phyloP scores from a whole-genome alignment of 2,797 vertebrate genomes.

The Propithecus perrieri region DNA sequence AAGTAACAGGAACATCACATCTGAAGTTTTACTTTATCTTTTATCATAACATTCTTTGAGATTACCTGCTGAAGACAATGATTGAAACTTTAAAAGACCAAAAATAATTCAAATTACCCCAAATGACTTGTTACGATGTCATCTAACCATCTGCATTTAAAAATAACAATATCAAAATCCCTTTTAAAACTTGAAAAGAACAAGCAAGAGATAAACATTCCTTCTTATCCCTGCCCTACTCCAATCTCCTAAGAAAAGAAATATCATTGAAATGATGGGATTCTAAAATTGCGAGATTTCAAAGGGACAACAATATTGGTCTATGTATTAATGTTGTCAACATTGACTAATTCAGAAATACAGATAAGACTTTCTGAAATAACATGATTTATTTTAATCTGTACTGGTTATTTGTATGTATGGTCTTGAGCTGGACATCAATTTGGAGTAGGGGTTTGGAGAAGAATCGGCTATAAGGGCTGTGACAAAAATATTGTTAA shows the following conservation, averaged over 20 bases:
- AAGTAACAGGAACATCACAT: slow-evolving; percentile 7
- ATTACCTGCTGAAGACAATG: slow-evolving; percentile 17
- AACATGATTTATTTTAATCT: background rate
- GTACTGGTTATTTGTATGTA: background rate
- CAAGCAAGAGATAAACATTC: background rate
- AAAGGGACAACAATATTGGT: background rate
- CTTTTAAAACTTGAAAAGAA: slow-evolving; percentile 49
- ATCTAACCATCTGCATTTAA: background rate
- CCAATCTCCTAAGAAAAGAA: background rate
- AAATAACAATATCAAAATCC: slow-evolving; percentile 29
- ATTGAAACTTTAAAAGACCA: slow-evolving; percentile 34
- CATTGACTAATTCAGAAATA: background rate
- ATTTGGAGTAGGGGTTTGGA: background rate
- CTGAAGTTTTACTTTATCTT: slow-evolving; percentile 55
- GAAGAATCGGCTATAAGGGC: background rate
- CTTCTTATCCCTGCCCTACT: background rate
- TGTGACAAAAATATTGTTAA: background rate
- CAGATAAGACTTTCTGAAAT: background rate
- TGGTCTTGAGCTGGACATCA: background rate
- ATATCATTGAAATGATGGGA: slow-evolving; percentile 31
- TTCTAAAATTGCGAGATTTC: background rate
- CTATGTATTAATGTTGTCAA: background rate
- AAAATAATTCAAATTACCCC: background rate
- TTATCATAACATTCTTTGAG: slow-evolving; percentile 23
- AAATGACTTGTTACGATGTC: background rate